These are phyloP conservation scores for Chymomyza amoena DNA, from an alignment of 2,888 invertebrate genomes.

Conservation along the genomic window DNA sequence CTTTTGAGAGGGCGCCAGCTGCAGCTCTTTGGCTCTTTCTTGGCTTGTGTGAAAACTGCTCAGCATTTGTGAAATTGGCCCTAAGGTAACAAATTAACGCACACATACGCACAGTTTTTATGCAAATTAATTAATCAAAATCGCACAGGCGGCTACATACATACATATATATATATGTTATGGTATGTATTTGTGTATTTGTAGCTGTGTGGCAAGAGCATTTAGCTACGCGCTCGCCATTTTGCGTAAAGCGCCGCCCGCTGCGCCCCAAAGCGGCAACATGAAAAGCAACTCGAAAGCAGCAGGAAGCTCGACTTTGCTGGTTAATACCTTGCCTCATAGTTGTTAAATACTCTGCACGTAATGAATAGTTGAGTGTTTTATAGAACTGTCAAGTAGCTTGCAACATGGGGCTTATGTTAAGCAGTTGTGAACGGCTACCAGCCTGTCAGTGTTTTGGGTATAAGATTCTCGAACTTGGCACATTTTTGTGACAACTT, in stretches of 20 bases:
- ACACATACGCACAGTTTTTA: constrained; percentile 36
- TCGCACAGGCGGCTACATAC: constrained; percentile 35
- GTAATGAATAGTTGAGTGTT: not conserved
- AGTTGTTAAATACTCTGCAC: not conserved
- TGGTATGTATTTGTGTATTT: too few species aligned
- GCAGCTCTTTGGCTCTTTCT: not conserved
- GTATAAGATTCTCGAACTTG: too few species aligned
- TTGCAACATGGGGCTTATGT: not conserved
- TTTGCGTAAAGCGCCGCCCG: not conserved
- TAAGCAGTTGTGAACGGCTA: not conserved
- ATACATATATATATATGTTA: not conserved
- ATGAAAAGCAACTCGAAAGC: not conserved
- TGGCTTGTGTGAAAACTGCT: not conserved
- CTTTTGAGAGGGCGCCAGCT: not conserved
- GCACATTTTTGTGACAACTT: too few species aligned
- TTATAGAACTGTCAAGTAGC: not conserved
- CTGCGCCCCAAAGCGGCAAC: not conserved
- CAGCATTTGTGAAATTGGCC: not conserved
- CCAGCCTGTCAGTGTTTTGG: too few species aligned
- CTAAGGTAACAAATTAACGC: not conserved
- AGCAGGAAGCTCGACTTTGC: not conserved
- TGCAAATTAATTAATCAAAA: constrained; percentile 74
- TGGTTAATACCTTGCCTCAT: not conserved
- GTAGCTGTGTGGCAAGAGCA: not conserved
- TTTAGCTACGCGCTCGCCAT: not conserved